phyloP scores from a whole-genome alignment of 37 sponge, comb jelly and placozoan species.

The Halisarca cf. caerulea region DNA sequence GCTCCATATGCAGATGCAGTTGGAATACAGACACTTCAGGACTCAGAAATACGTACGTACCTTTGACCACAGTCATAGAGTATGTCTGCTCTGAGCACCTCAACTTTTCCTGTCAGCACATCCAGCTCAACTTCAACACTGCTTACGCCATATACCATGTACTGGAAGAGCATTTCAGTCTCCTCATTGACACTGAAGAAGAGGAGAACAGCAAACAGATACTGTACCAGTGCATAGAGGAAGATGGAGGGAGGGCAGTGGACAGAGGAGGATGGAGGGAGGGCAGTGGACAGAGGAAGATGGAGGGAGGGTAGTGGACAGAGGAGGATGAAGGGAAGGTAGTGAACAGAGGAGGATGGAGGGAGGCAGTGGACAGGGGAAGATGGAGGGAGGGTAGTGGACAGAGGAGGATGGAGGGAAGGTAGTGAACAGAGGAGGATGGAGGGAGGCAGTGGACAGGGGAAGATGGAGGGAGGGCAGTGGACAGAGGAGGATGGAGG shows the following conservation, averaged over 20 bases:
- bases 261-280: neutral
- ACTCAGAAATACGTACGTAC: no score
- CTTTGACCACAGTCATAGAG: slow-evolving; percentile 91
- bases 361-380: no score
- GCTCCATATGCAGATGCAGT: no score
- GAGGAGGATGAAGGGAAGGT: neutral
- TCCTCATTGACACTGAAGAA: slow-evolving; percentile 41
- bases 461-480: no score
- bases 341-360: no score
- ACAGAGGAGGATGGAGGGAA: no score
- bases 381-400: no score
- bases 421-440: no score
- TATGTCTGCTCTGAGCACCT: slow-evolving; percentile 71
- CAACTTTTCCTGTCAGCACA: slow-evolving; percentile 71
- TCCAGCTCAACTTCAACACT: slow-evolving; percentile 77
- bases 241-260: neutral
- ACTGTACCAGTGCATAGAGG: neutral
- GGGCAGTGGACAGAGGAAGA: neutral
- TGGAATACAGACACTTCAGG: no score
- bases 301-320: neutral
- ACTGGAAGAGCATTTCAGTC: slow-evolving; percentile 28
- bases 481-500: no score
- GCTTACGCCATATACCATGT: slow-evolving; percentile 67
- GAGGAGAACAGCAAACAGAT: neutral
- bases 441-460: no score